phyloP scores from a whole-genome alignment of 53 echinoderm and acorn worm species.

The Echinometra lucunter region DNA sequence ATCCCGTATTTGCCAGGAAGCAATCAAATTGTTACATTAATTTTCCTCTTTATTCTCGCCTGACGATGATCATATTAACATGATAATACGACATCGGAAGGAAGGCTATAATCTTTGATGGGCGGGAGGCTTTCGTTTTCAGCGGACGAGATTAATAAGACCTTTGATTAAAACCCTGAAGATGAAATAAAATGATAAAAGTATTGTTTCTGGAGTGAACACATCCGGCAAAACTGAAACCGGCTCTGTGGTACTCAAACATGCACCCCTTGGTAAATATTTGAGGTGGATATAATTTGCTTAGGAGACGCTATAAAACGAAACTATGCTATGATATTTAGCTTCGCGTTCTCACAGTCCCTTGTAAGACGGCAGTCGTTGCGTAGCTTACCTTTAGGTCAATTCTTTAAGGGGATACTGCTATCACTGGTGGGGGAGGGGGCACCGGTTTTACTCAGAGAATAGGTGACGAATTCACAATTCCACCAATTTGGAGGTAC shows the following conservation, averaged over 20 bases:
- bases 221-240: constrained; percentile 27
- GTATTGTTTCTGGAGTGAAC: constrained; percentile 8
- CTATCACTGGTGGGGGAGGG: no score
- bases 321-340: neutral
- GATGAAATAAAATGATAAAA: neutral
- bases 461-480: no score
- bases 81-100: constrained; percentile 33
- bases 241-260: constrained; percentile 9
- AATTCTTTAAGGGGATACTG: no score
- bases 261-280: constrained; percentile 21
- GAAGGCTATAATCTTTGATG: constrained; percentile 43
- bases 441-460: no score
- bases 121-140: neutral
- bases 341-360: neutral
- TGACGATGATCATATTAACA: constrained; percentile 25
- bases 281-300: neutral
- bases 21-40: neutral
- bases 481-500: no score
- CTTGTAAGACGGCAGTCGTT: no score
- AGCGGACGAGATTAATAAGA: constrained; percentile 34
- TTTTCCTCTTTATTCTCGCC: neutral
- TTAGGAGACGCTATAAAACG: constrained; percentile 40
- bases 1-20: neutral
- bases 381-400: no score
- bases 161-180: neutral